Conservation (phyloP, 64 coral and sea anemone genomes). For the Astreopora myriophthalma region DNA sequence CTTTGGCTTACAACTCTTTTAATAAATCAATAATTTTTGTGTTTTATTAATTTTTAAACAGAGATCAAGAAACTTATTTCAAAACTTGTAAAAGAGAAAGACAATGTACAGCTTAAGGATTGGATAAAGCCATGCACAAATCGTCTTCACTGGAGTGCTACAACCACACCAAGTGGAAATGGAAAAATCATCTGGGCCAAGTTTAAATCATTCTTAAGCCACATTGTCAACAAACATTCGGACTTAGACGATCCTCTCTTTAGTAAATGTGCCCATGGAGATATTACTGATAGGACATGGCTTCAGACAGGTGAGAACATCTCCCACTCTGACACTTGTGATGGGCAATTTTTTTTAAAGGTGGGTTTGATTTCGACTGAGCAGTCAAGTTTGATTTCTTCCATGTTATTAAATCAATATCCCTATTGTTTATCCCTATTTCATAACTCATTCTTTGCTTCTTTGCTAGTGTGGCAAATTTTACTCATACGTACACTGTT, state of each 20-base stretch:
- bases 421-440: not conserved
- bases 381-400: constrained; percentile 5
- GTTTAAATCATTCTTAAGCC: not conserved
- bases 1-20: not conserved
- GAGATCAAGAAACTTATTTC: not conserved
- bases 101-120: not conserved
- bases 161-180: not conserved
- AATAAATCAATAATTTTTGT: not conserved
- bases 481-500: not conserved
- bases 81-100: constrained; percentile 2
- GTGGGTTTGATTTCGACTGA: not conserved
- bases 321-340: not conserved
- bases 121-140: constrained; percentile 11
- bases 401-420: not conserved
- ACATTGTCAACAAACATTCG: not conserved
- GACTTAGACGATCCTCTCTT: not conserved
- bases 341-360: not conserved
- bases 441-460: not conserved
- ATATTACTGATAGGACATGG: constrained; percentile 11
- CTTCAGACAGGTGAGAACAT: constrained; percentile 10
- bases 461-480: not conserved
- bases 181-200: not conserved
- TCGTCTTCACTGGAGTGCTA: constrained; percentile 6
- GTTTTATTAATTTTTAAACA: not conserved
- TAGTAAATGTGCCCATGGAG: not conserved